Conservation (phyloP, 1,140 invertebrate genomes). For the Colletes gigas region DNA sequence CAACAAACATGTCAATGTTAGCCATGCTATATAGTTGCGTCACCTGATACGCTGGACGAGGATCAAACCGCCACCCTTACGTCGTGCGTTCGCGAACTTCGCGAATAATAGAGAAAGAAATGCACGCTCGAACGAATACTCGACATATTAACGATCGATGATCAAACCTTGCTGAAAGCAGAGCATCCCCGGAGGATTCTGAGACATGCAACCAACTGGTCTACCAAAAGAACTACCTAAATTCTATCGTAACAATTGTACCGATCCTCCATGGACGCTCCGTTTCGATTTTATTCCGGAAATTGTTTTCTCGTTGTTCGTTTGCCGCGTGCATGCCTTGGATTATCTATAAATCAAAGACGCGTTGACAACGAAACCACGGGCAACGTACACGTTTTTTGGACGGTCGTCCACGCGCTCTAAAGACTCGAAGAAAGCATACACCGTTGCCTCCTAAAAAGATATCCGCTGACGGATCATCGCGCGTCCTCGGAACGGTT, state of each 20-base stretch:
- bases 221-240: slow-evolving; percentile 38
- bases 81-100: slow-evolving; percentile 4
- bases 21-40: too few species aligned
- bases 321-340: too few species aligned
- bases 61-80: slow-evolving; percentile 18
- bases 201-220: slow-evolving; percentile 39
- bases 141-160: neutral
- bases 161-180: neutral
- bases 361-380: too few species aligned
- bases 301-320: too few species aligned
- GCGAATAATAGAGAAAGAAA: neutral
- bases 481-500: neutral
- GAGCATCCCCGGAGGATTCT: slow-evolving; percentile 33
- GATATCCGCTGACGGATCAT: neutral
- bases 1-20: too few species aligned
- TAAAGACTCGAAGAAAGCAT: neutral
- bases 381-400: too few species aligned
- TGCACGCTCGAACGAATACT: slow-evolving; percentile 12
- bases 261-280: slow-evolving; percentile 19
- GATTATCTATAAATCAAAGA: too few species aligned
- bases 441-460: neutral
- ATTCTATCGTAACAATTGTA: slow-evolving; percentile 40
- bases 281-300: slow-evolving; percentile 8
- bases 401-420: too few species aligned
- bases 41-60: neutral